Percentiles rank a stretch among this genome's conserved stretches.
These are phyloP conservation scores for Drosophila teissieri DNA, from an alignment of 1,140 invertebrate genomes.

Conservation along the genomic window DNA sequence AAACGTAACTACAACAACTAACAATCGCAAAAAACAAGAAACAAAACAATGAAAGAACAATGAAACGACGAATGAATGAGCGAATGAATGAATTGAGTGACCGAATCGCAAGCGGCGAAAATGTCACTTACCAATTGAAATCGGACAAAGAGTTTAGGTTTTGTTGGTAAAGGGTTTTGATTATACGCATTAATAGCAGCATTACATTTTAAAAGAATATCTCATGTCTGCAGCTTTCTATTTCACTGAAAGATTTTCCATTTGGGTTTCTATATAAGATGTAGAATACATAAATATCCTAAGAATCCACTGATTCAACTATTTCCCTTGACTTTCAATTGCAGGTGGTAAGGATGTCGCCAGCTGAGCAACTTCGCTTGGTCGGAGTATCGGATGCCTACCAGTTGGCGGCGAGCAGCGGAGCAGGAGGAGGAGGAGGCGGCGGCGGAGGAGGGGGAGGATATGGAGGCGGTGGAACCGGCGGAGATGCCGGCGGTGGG, in stretches of 20 bases:
- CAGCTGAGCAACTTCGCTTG: conserved; percentile 59
- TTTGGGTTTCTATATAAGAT: too few species aligned
- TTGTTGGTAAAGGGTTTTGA: too few species aligned
- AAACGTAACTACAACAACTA: conserved; percentile 32
- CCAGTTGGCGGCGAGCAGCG: conserved; percentile 49
- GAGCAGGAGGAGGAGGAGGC: background rate
- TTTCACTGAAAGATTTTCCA: too few species aligned
- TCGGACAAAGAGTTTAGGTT: background rate
- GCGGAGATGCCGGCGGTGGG: conserved; percentile 34
- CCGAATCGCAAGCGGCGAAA: conserved; percentile 34
- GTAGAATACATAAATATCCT: background rate
- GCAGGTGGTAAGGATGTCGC: conserved; percentile 69
- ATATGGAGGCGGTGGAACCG: conserved; percentile 16
- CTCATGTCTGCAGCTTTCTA: too few species aligned
- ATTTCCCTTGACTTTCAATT: background rate
- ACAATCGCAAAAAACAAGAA: conserved; percentile 20
- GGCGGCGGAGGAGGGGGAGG: background rate
- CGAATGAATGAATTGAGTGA: conserved; percentile 24
- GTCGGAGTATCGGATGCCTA: conserved; percentile 20
- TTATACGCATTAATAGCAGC: too few species aligned
- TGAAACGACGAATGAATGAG: conserved; percentile 56
- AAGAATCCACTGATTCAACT: background rate
- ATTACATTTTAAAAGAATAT: too few species aligned
- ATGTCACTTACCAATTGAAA: conserved; percentile 19
- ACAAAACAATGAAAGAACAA: conserved; percentile 44